Evolutionary conservation across 2,113 vertebrate species (phyloP), one percentile per base, ranked within the genome.

Genomic region (Microcebus lehilahytsara): DNA sequence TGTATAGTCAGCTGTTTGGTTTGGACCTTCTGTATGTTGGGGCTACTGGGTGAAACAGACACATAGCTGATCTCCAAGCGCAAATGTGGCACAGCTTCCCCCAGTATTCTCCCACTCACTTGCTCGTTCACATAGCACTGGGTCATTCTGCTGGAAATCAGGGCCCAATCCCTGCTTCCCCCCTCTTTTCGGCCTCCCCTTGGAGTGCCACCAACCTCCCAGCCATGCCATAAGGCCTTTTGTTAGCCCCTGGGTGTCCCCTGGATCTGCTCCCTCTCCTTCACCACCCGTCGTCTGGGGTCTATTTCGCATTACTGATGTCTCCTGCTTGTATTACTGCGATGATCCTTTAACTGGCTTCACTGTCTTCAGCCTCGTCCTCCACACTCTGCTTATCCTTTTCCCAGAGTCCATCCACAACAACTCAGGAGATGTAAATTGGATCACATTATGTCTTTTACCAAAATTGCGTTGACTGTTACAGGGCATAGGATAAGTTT

Each of bases 281-380:
- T n/a, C 22, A 23, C 20, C 14, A 30, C 32, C 42, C 9, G 27
- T 51, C 11, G 17, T 27, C n/a, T 16, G 27, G 37, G 17, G 20
- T 46, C 22, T 58, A 0, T 20, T 51, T 64, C 16, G 11, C 0
- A 0, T 0, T 4, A 0, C 32, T 17, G 11, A 9, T 6, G 27
- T 56, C 80, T 86, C 72, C 88, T 81, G 34, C 22, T 62, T 83
- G 1, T 32, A 12, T 64, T 30, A 37, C 46, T 71, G 23, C 27
- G 56, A 4, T 46, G 8, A 40, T 40, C 0, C 34, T 34, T 51
- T 67, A 66, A 9, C 42, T 77, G 6, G 7, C 27, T 37, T 11
- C 7, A 34, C 23, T 83, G 46, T 2, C 37, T 74, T 78, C 75
- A 27, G 2, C n/a, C 4, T 72, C 53, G 23, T 46, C 27, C 22